phyloP scores from a whole-genome alignment of 2,797 vertebrate genomes.

The Emys orbicularis region DNA sequence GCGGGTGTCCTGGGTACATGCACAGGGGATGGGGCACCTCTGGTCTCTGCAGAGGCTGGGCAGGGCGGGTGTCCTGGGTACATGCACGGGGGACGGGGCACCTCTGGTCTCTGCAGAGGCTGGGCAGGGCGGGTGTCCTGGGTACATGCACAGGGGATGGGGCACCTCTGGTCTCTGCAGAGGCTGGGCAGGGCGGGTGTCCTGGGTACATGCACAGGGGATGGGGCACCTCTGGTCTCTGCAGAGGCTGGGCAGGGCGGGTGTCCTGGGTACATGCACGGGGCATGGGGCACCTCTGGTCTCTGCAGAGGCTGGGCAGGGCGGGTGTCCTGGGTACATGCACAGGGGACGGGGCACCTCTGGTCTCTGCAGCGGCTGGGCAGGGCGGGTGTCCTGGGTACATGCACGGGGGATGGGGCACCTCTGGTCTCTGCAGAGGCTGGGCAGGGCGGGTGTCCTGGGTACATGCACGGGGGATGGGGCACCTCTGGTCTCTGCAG shows the following conservation, averaged over 20 bases:
- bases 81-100: too few relatives aligned
- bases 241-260: too few relatives aligned
- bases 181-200: too few relatives aligned
- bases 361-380: background rate
- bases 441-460: background rate
- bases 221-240: too few relatives aligned
- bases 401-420: too few relatives aligned
- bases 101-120: fast-evolving
- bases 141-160: too few relatives aligned
- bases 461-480: too few relatives aligned
- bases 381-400: too few relatives aligned
- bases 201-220: too few relatives aligned
- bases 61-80: background rate
- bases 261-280: fast-evolving
- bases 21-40: too few relatives aligned
- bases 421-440: background rate
- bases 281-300: background rate
- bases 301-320: background rate
- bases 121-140: too few relatives aligned
- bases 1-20: background rate
- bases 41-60: background rate
- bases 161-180: too few relatives aligned
- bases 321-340: background rate
- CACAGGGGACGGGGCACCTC: background rate
- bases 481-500: background rate